Evolutionary conservation across 2,797 vertebrate species (phyloP).

Genomic region (Spheniscus humboldti): DNA sequence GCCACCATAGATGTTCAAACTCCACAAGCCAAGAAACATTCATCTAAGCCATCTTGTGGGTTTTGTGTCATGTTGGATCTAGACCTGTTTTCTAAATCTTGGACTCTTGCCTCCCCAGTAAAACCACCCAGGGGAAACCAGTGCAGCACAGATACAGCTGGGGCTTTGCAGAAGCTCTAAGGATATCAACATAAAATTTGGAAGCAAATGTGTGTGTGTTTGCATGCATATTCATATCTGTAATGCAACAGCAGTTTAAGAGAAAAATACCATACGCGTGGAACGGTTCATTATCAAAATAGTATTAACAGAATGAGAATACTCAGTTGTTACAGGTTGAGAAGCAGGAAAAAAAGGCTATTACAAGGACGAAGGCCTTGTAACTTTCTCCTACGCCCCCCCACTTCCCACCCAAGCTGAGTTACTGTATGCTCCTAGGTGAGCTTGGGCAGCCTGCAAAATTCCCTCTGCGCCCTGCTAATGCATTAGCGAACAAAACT

Average conservation of each 20-base stretch:
- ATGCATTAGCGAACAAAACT: neutral
- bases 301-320: neutral
- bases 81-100: constrained; percentile 5
- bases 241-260: neutral
- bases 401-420: neutral
- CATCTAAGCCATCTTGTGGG: neutral
- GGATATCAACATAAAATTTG: neutral
- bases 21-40: constrained; percentile 1
- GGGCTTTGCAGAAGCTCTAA: neutral
- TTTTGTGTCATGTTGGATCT: neutral
- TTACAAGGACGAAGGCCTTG: neutral
- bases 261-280: neutral
- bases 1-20: neutral
- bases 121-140: neutral
- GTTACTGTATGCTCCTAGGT: neutral
- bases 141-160: neutral
- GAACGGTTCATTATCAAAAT: neutral
- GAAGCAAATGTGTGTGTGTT: neutral
- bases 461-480: neutral
- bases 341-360: neutral
- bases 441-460: neutral
- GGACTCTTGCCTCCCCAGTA: neutral
- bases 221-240: neutral
- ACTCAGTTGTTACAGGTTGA: neutral
- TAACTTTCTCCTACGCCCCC: accelerated